Percentiles rank a stretch among this genome's conserved stretches.
Evolutionary conservation across 2,113 vertebrate genomes (phyloP).

Genomic region (Azemiops feae): DNA sequence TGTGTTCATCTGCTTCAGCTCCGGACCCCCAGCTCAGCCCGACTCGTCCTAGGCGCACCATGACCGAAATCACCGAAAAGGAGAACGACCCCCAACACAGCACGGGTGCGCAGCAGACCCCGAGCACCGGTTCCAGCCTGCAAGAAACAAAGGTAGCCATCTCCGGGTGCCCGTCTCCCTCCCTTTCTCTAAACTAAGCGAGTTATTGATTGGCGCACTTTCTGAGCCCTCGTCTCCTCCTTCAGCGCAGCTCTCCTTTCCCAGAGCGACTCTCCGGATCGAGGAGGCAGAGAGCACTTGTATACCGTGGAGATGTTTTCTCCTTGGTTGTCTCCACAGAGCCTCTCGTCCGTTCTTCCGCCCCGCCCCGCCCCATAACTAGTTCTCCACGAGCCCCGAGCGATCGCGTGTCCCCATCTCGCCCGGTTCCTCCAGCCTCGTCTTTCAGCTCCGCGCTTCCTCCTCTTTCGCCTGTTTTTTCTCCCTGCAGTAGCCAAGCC

Average conservation of each 20-base stretch:
- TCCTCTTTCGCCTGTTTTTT: too few species aligned
- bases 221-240: background rate
- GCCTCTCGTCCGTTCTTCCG: background rate
- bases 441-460: background rate
- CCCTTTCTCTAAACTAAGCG: background rate
- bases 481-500: background rate
- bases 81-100: constrained; percentile 76
- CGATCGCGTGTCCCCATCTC: background rate
- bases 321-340: background rate
- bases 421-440: background rate
- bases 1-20: background rate
- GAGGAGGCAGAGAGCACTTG: background rate
- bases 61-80: constrained; percentile 82
- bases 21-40: background rate
- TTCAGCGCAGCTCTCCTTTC: background rate
- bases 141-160: constrained; percentile 80
- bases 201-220: background rate
- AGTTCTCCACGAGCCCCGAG: background rate
- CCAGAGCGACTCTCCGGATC: background rate
- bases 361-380: background rate
- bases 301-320: background rate
- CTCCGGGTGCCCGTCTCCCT: too few species aligned
- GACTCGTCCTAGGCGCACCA: constrained; percentile 36
- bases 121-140: constrained; percentile 75
- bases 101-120: constrained; percentile 67